Percentiles rank a stretch among this genome's conserved stretches.
Conservation (phyloP, 2,113 vertebrate species). For the Myiozetetes cayanensis region DNA sequence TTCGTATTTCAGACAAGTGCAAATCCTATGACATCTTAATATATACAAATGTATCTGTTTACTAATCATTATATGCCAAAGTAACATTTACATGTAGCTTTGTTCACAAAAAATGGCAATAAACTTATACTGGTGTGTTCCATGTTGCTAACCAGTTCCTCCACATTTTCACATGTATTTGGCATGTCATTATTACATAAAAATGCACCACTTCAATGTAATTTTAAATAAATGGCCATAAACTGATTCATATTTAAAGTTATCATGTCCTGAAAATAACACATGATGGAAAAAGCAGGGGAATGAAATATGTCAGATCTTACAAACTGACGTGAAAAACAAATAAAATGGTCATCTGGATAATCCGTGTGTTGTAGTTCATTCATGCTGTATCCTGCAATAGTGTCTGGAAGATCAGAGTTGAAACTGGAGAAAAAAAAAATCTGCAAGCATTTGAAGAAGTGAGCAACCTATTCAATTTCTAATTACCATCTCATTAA, state of each 20-base stretch:
- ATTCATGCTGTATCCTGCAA: neutral
- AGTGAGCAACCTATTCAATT: neutral
- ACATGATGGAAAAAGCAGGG: neutral
- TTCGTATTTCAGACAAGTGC: neutral
- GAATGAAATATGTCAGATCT: neutral
- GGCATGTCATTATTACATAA: neutral
- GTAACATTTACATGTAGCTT: neutral
- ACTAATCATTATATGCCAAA: neutral
- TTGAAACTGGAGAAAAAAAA: neutral
- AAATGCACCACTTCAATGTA: neutral
- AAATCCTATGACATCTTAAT: neutral
- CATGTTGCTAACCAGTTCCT: neutral
- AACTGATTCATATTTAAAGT: neutral
- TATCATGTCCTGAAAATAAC: neutral
- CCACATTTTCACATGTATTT: neutral
- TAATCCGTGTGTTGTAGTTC: neutral
- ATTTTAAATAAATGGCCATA: neutral
- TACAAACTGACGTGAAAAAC: neutral
- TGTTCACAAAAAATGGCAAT: neutral
- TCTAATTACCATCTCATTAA: neutral
- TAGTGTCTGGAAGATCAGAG: neutral
- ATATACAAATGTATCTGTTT: neutral
- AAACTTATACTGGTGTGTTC: neutral
- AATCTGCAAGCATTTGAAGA: neutral
- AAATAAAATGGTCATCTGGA: neutral